Conservation (phyloP, 2,797 vertebrate species). For the Scomberomorus guttatus region DNA sequence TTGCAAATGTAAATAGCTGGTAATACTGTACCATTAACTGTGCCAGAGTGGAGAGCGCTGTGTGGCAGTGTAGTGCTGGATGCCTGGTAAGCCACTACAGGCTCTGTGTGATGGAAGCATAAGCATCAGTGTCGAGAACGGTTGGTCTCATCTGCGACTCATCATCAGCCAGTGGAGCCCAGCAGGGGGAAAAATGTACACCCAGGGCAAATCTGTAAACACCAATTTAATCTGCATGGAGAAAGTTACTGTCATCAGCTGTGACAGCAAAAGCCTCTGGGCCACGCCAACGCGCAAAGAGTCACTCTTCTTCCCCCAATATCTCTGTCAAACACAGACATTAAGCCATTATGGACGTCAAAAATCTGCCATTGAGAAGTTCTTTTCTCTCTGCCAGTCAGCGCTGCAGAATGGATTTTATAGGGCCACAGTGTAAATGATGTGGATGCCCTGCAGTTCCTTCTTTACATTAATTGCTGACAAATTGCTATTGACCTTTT, state of each 20-base stretch:
- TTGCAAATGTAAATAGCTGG: slow-evolving; percentile 68
- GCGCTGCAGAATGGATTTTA: slow-evolving; percentile 71
- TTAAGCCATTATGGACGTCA: slow-evolving; percentile 92
- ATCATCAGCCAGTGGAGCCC: slow-evolving; percentile 90
- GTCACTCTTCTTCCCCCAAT: slow-evolving; percentile 86
- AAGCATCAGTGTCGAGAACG: slow-evolving; percentile 81
- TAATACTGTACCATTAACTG: slow-evolving; percentile 61
- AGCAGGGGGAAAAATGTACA: slow-evolving; percentile 90
- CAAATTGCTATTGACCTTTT: slow-evolving; percentile 85
- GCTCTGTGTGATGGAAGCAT: slow-evolving; percentile 79
- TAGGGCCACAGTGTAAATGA: slow-evolving; percentile 71
- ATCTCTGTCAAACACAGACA: slow-evolving; percentile 90
- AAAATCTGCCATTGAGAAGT: slow-evolving; percentile 86
- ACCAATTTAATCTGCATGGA: slow-evolving; percentile 96
- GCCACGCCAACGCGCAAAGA: slow-evolving; percentile 87
- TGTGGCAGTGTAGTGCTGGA: slow-evolving; percentile 48
- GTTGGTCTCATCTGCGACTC: slow-evolving; percentile 90
- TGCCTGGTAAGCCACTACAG: slow-evolving; percentile 74
- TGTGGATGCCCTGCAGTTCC: slow-evolving; percentile 74
- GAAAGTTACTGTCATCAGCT: slow-evolving; percentile 92
- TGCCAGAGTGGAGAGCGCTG: slow-evolving; percentile 54
- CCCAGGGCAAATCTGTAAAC: slow-evolving; percentile 96
- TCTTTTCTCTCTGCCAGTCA: slow-evolving; percentile 82
- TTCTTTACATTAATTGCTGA: slow-evolving; percentile 83
- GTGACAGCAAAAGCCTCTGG: slow-evolving; percentile 92